Evolutionary conservation across 1,140 invertebrate species (phyloP).

Genomic region (Bombus waltoni): DNA sequence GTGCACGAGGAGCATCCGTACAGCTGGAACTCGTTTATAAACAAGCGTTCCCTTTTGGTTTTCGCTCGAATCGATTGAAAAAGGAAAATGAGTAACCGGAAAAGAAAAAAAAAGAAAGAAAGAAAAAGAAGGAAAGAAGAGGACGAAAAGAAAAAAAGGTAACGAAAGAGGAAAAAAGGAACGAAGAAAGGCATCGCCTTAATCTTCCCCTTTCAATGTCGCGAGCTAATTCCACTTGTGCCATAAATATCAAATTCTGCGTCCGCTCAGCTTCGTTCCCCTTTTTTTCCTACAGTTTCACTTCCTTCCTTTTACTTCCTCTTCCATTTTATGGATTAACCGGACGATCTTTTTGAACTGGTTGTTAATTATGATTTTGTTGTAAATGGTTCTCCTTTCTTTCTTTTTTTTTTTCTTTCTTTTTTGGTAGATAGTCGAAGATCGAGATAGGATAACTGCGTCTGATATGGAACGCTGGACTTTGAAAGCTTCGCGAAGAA

Average conservation of each 20-base stretch:
- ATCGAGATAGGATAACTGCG: too few species aligned
- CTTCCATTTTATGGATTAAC: constrained; percentile 11
- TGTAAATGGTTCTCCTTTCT: too few species aligned
- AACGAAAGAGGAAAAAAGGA: neutral
- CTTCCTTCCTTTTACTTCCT: neutral
- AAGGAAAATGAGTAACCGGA: neutral
- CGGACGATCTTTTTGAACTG: neutral
- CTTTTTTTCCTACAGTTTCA: too few species aligned
- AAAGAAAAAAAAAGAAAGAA: neutral
- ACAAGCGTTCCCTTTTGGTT: neutral
- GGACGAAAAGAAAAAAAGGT: too few species aligned
- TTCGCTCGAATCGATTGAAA: neutral
- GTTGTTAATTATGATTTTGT: too few species aligned
- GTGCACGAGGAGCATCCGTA: constrained; percentile 33
- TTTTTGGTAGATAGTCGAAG: too few species aligned
- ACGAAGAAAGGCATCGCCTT: neutral
- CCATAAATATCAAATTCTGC: neutral
- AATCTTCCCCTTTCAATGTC: neutral
- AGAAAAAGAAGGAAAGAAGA: neutral
- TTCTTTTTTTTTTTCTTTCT: too few species aligned
- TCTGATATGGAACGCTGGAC: too few species aligned
- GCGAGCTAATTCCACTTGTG: neutral
- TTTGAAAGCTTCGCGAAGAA: too few species aligned
- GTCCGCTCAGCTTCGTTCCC: too few species aligned
- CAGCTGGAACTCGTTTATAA: neutral